phyloP scores from a whole-genome alignment of 2,888 invertebrate genomes.

The Polydrusus pterygomalis region DNA sequence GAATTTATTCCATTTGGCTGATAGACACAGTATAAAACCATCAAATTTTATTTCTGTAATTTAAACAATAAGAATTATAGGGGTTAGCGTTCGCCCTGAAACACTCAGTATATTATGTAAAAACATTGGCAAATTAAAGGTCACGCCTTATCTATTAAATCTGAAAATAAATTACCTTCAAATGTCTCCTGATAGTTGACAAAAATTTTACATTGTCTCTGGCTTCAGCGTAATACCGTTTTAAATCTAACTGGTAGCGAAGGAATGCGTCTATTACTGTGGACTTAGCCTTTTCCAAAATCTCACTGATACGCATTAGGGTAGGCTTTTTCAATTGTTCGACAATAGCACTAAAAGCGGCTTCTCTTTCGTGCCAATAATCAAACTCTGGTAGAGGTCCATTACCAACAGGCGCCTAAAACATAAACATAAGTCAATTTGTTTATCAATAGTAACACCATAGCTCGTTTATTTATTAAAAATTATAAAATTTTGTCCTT shows the following conservation, averaged over 20 bases:
- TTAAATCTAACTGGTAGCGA: constrained; percentile 77
- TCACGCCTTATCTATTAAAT: neutral
- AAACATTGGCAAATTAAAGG: neutral
- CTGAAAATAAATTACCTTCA: constrained; percentile 73
- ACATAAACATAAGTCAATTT: constrained; percentile 21
- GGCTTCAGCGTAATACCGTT: constrained; percentile 81
- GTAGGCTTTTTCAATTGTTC: constrained; percentile 87
- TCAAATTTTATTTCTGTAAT: no score
- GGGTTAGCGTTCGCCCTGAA: no score
- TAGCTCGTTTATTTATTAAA: no score
- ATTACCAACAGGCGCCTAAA: constrained; percentile 78
- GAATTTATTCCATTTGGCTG: no score
- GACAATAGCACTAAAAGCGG: constrained; percentile 83
- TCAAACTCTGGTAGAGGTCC: constrained; percentile 90
- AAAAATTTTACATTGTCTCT: constrained; percentile 87
- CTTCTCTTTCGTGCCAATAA: constrained; percentile 89
- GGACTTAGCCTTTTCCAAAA: constrained; percentile 76
- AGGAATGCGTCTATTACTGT: constrained; percentile 77
- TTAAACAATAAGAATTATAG: no score
- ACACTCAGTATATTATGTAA: no score
- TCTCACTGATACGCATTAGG: constrained; percentile 77
- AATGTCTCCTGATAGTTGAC: constrained; percentile 83
- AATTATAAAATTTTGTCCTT: no score
- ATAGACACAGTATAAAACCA: no score
- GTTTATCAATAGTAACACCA: no score